Conservation (phyloP, 2,888 invertebrate genomes). For the Cepaea hortensis region DNA sequence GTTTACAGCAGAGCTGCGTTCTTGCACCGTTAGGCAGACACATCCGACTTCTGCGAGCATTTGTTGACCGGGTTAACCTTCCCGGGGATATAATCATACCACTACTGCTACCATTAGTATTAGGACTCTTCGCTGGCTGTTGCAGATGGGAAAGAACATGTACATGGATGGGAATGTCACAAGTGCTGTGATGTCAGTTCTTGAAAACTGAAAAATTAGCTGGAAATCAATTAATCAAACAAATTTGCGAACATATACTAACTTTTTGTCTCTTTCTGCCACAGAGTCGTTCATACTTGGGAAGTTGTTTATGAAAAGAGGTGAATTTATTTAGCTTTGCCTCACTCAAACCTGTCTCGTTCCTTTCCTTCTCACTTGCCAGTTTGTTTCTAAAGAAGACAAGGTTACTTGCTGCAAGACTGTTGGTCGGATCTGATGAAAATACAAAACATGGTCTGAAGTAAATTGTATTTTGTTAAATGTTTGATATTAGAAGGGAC, state of each 20-base stretch:
- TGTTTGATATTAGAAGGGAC: no score
- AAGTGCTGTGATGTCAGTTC: no score
- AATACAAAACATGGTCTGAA: neutral
- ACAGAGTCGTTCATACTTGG: slow-evolving; percentile 23
- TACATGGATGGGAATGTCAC: no score
- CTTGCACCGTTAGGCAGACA: no score
- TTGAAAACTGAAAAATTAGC: neutral
- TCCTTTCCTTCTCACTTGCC: neutral
- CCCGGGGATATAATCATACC: no score
- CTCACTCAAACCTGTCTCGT: neutral
- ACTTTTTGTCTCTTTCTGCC: neutral
- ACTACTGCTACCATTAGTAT: no score
- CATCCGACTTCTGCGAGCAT: no score
- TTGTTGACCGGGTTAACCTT: no score
- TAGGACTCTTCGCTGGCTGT: no score
- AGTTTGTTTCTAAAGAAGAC: slow-evolving; percentile 23
- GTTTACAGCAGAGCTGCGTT: no score
- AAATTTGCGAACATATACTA: neutral
- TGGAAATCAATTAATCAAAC: neutral
- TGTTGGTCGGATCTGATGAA: slow-evolving; percentile 31
- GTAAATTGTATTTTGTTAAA: no score
- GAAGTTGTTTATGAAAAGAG: neutral
- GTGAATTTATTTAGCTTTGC: neutral
- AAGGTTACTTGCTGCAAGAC: neutral
- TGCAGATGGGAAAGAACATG: no score